phyloP scores from a whole-genome alignment of 2,113 vertebrate species.

The Plotosus lineatus region DNA sequence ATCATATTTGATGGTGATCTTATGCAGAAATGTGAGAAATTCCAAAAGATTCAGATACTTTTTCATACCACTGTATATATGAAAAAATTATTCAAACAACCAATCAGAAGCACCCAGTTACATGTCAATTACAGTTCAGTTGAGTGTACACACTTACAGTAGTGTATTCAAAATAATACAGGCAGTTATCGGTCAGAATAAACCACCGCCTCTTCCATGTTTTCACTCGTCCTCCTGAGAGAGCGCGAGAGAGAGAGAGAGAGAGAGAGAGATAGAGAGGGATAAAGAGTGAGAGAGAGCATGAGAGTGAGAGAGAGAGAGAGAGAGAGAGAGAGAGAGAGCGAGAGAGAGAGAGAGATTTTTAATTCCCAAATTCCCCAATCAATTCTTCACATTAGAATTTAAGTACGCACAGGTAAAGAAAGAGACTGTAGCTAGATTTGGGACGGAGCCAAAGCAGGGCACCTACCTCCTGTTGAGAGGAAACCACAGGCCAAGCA shows the following conservation, averaged over 20 bases:
- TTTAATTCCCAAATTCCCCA: not conserved
- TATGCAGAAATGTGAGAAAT: no score
- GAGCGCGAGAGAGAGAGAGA: conserved; percentile 41
- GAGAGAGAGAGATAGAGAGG: conserved; percentile 37
- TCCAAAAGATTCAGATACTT: no score
- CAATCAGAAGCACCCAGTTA: not conserved
- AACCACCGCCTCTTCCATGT: conserved; percentile 81
- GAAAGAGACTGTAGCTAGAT: not conserved
- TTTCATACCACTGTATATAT: no score
- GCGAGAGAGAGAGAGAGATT: conserved; percentile 32
- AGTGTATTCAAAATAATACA: conserved; percentile 82
- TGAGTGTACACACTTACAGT: conserved; percentile 70
- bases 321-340: conserved; percentile 40
- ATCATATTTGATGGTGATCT: no score
- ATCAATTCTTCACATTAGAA: no score
- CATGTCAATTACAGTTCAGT: not conserved
- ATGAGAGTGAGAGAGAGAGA: conserved; percentile 39
- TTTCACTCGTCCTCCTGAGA: conserved; percentile 76
- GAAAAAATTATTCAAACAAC: no score
- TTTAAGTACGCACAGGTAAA: not conserved
- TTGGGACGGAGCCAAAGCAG: conserved; percentile 18
- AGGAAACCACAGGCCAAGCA: conserved; percentile 48
- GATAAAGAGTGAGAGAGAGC: no score
- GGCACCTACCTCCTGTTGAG: conserved; percentile 55
- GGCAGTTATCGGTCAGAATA: conserved; percentile 79